These are phyloP conservation scores for Atlantisia rogersi DNA, from an alignment of 2,113 vertebrate genomes.

Conservation along the genomic window DNA sequence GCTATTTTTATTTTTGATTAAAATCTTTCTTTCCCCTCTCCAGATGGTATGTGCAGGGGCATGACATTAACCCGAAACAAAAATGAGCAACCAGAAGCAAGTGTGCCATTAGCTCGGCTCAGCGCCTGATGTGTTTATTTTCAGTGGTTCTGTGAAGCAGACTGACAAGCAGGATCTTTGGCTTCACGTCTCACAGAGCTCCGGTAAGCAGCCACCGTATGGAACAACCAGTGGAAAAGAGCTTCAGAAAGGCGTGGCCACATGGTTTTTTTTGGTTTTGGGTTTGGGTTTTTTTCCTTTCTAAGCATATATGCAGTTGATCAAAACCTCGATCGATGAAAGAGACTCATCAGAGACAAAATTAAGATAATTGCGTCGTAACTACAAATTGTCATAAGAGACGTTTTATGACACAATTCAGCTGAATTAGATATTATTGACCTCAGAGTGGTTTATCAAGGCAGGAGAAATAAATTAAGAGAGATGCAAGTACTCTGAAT, in stretches of 20 bases:
- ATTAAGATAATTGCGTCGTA: constrained; percentile 45
- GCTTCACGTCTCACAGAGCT: constrained; percentile 24
- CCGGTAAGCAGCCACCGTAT: constrained; percentile 1
- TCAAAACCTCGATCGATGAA: background rate
- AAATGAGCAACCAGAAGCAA: constrained; percentile 67
- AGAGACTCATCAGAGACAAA: constrained; percentile 21
- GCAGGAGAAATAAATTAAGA: constrained; percentile 8
- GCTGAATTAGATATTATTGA: constrained; percentile 29
- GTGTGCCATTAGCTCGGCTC: constrained; percentile 53
- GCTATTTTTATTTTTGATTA: constrained; percentile 68
- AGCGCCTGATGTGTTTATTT: constrained; percentile 70
- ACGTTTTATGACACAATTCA: background rate
- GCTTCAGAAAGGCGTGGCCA: background rate
- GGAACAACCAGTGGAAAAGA: constrained; percentile 33
- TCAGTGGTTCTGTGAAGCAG: constrained; percentile 56
- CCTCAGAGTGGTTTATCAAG: constrained; percentile 14
- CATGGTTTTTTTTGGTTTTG: background rate
- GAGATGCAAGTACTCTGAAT: background rate
- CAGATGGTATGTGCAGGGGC: constrained; percentile 47
- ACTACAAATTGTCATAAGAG: constrained; percentile 23
- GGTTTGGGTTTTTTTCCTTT: background rate
- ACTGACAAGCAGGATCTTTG: constrained; percentile 51
- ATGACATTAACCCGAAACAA: constrained; percentile 39
- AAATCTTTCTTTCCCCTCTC: constrained; percentile 30
- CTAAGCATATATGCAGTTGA: background rate